phyloP scores from a whole-genome alignment of 2,113 vertebrate genomes.

The Trichechus manatus region DNA sequence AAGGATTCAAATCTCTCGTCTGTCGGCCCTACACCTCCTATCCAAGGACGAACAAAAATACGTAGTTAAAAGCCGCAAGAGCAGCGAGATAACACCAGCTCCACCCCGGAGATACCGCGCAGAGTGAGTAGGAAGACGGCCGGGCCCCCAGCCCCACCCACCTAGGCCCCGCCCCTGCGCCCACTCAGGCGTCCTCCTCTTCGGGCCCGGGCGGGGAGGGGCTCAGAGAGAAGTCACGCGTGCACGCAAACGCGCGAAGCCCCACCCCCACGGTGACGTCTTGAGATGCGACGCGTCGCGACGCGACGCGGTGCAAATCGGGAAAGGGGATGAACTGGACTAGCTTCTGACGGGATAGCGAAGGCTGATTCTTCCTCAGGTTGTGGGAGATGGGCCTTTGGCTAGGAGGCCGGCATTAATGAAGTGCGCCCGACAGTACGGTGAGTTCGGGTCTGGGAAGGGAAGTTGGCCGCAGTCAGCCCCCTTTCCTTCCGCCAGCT shows the following conservation, averaged over 20 bases:
- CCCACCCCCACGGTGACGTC: constrained; percentile 59
- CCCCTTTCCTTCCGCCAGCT: not conserved
- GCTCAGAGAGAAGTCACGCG: too few relatives aligned
- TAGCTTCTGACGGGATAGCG: constrained; percentile 1
- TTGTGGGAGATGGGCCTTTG: constrained; percentile 64
- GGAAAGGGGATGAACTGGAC: constrained; percentile 73
- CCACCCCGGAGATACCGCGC: accelerated
- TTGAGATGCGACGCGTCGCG: constrained; percentile 58
- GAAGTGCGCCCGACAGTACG: constrained; percentile 18
- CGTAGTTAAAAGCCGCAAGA: not conserved
- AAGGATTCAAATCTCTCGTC: not conserved
- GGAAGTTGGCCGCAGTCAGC: not conserved
- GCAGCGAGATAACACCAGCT: not conserved
- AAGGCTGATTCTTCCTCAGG: not conserved
- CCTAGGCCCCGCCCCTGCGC: accelerated
- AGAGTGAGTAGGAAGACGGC: accelerated
- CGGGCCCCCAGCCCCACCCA: accelerated
- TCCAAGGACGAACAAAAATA: not conserved
- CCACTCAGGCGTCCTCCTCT: accelerated
- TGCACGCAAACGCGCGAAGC: not conserved
- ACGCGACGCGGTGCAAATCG: constrained; percentile 72
- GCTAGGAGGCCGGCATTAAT: constrained; percentile 18
- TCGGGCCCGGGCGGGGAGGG: accelerated
- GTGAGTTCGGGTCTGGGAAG: constrained; percentile 71
- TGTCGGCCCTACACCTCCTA: not conserved